Evolutionary conservation across 2,888 invertebrate genomes (phyloP).

Genomic region (Dolomedes plantarius): DNA sequence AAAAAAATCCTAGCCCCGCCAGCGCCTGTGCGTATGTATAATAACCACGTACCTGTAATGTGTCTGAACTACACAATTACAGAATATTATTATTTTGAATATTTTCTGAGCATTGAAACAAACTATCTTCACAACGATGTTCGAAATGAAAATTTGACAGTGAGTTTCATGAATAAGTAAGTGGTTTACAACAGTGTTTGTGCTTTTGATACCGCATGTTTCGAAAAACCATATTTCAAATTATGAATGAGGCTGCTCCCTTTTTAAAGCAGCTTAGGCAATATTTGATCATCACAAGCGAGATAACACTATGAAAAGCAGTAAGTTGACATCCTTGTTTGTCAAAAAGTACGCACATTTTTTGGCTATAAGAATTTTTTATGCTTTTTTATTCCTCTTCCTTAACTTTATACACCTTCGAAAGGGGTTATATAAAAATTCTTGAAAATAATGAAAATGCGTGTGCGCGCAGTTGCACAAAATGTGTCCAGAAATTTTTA

Average conservation of each 20-base stretch:
- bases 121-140: too few relatives aligned
- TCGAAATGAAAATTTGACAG: too few relatives aligned
- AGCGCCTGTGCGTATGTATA: too few relatives aligned
- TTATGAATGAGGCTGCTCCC: constrained; percentile 51
- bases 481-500: too few relatives aligned
- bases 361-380: not conserved
- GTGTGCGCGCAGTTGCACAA: not conserved
- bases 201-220: not conserved
- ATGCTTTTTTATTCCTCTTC: not conserved
- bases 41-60: too few relatives aligned
- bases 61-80: too few relatives aligned
- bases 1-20: too few relatives aligned
- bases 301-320: not conserved
- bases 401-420: constrained; percentile 1
- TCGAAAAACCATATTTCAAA: constrained; percentile 34
- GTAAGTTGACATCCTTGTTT: constrained; percentile 37
- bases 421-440: constrained; percentile 16
- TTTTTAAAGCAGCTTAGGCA: constrained; percentile 25
- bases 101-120: too few relatives aligned
- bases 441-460: not conserved
- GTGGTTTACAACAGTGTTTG: constrained; percentile 14
- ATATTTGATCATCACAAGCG: not conserved
- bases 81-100: too few relatives aligned
- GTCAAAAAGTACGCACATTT: too few relatives aligned
- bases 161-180: constrained; percentile 50